A percentile compares a stretch with the other conserved stretches of the same genome.
Evolutionary conservation across 2,888 invertebrate genomes (phyloP).

Genomic region (Esperia sulphurella): DNA sequence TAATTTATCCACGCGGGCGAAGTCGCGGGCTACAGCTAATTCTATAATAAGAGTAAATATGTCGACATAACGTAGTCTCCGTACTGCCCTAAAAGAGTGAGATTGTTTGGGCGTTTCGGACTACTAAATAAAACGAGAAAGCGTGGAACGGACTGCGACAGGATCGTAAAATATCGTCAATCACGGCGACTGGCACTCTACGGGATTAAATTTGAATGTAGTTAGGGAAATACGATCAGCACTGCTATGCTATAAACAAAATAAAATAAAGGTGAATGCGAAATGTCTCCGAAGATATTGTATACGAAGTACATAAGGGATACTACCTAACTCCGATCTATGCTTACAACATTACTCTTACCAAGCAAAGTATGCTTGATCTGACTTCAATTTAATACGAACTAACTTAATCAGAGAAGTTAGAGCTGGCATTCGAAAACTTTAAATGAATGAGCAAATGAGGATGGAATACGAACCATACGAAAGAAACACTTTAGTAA

Average conservation of each 20-base stretch:
- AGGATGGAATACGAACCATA: neutral
- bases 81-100: constrained; percentile 11
- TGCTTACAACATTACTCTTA: too few relatives aligned
- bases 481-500: constrained; percentile 12
- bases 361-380: too few relatives aligned
- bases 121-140: constrained; percentile 25
- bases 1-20: too few relatives aligned
- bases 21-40: too few relatives aligned
- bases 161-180: constrained; percentile 53
- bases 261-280: too few relatives aligned
- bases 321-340: too few relatives aligned
- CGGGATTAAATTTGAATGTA: constrained; percentile 63
- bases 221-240: neutral
- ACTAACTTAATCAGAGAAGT: neutral
- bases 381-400: neutral
- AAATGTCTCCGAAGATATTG: too few relatives aligned
- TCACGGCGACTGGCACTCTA: constrained; percentile 51
- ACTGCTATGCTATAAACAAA: neutral
- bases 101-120: constrained; percentile 26
- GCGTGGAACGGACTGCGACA: constrained; percentile 19
- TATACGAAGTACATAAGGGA: too few relatives aligned
- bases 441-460: constrained; percentile 18
- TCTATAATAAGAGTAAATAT: too few relatives aligned
- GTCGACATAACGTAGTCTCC: too few relatives aligned
- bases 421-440: neutral